Evolutionary conservation across 2,797 vertebrate species (phyloP).

Genomic region (Hippopotamyrus pictus): DNA sequence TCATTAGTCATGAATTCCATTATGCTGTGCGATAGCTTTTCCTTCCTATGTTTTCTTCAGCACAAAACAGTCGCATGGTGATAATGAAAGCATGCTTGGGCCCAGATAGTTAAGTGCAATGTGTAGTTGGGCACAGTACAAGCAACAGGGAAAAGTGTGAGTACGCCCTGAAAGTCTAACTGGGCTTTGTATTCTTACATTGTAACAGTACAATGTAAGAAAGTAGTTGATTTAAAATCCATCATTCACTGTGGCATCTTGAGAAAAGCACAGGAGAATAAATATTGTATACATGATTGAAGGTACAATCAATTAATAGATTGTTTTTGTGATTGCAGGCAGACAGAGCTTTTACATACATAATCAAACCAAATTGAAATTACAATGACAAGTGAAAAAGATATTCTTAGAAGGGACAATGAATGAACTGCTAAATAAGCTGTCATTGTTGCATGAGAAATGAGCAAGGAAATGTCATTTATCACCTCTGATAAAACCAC

Average conservation of each 20-base stretch:
- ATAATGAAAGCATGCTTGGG: not conserved
- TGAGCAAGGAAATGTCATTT: not conserved
- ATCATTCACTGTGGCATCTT: not conserved
- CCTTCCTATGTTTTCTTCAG: not conserved
- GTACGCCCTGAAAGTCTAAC: not conserved
- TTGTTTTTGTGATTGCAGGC: not conserved
- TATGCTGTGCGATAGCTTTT: not conserved
- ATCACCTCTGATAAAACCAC: not conserved
- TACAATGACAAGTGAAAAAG: not conserved
- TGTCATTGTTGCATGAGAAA: not conserved
- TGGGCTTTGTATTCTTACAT: not conserved
- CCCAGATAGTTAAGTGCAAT: not conserved
- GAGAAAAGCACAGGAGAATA: not conserved
- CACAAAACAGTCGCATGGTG: not conserved
- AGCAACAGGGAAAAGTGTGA: not conserved
- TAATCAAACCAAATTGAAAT: not conserved
- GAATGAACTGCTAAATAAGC: not conserved
- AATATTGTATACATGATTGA: not conserved
- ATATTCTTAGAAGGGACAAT: not conserved
- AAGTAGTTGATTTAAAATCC: not conserved
- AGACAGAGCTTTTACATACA: not conserved
- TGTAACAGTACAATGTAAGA: not conserved
- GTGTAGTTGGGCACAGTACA: not conserved
- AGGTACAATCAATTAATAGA: not conserved
- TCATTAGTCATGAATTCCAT: not conserved